phyloP scores from a whole-genome alignment of 2,113 vertebrate genomes.

The Numenius arquata region DNA sequence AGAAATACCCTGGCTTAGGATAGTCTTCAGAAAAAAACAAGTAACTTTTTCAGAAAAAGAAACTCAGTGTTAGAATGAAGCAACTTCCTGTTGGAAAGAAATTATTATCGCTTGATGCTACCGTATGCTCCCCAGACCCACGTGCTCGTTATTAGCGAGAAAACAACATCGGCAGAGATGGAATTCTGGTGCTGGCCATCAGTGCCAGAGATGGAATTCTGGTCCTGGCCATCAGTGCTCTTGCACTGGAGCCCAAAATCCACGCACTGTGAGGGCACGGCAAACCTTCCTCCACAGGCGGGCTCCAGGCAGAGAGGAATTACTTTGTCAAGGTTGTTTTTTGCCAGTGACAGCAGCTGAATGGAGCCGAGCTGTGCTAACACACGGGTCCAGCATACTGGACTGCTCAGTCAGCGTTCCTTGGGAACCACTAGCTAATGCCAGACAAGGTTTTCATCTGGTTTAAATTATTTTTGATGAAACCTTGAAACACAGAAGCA shows the following conservation, averaged over 20 bases:
- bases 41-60: not conserved
- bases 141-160: not conserved
- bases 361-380: not conserved
- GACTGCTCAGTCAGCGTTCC: not conserved
- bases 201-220: not conserved
- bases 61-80: not conserved
- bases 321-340: not conserved
- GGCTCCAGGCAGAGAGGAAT: not conserved
- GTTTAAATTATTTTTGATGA: not conserved
- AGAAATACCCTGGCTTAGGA: not conserved
- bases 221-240: not conserved
- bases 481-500: not conserved
- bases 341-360: not conserved
- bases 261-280: not conserved
- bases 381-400: not conserved
- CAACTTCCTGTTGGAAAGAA: not conserved
- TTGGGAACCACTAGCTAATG: not conserved
- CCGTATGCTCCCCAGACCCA: not conserved
- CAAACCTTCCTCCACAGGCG: not conserved
- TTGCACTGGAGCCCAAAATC: not conserved
- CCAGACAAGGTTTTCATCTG: fast-evolving
- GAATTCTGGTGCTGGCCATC: not conserved
- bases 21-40: not conserved
- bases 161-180: fast-evolving
- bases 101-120: not conserved